Evolutionary conservation across 2,888 invertebrate genomes (phyloP), one percentile per base, ranked within the genome.

Genomic region (Rhogogaster chlorosoma): DNA sequence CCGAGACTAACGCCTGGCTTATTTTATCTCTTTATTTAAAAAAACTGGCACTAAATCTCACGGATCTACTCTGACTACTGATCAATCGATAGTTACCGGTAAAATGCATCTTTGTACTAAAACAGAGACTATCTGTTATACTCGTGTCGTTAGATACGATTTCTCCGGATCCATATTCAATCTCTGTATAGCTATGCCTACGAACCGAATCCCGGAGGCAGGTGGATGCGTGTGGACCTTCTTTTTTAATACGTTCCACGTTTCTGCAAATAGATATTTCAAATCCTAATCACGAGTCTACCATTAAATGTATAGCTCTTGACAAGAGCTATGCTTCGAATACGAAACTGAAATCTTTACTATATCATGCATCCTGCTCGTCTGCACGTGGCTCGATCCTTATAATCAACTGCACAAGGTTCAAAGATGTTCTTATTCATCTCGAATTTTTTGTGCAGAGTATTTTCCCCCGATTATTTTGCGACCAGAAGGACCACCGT

Each of bases 251-350:
- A 77, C 15, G 29, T 77, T n/a, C 18, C 15, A 32, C 49, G 49
- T 29, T 53, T 49, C 45, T 53, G 53, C 38, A 53, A 53, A 53
- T 45, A 22, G 1, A 77, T 49, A 49, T 77, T 77, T 32, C n/a
- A 15, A 0, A 83, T 7, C 57, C 85, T 15, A 83, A 84, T 80
- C 88, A 88, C 87, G 86, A 83, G 86, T 87, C 70, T 80, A 84
- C 86, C 88, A 87, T 89, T 87, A 89, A 87, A 89, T 88, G 87
- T 89, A 89, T 88, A 86, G 87, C 85, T 87, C 82, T 29, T 22
- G 83, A 45, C 57, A 83, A 86, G 85, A 75, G 87, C 71, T 57
- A 57, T 61, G 80, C 22, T 80, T 49, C 57, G 88, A 89, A 89
- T 89, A 87, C 89, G 67, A 84, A 80, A 89, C 85, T 86, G 7